Evolutionary conservation across 2,113 vertebrate genomes (phyloP).

Genomic region (Microcebus murinus): DNA sequence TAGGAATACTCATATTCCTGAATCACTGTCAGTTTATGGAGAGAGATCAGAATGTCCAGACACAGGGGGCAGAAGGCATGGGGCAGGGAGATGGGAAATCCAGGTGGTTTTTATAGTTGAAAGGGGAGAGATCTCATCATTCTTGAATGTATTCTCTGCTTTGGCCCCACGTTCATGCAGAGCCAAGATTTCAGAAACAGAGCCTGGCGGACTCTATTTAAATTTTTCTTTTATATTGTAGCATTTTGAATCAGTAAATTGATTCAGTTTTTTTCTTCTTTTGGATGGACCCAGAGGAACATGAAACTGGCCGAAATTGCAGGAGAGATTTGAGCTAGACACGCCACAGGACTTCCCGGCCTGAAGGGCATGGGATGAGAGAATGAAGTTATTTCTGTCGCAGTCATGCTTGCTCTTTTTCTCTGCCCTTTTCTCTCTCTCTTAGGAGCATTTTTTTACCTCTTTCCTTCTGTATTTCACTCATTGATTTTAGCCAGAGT

Average conservation of each 20-base stretch:
- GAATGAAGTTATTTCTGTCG: background rate
- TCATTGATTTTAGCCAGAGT: constrained; percentile 54
- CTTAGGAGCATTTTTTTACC: constrained; percentile 39
- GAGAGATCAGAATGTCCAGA: background rate
- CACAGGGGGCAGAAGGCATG: background rate
- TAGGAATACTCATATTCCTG: too few relatives aligned
- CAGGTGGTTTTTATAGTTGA: background rate
- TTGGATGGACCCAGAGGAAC: background rate
- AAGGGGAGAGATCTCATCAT: background rate
- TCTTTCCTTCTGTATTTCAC: constrained; percentile 49
- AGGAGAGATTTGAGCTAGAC: background rate
- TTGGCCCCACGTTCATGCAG: background rate
- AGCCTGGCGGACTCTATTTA: background rate
- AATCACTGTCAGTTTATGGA: background rate
- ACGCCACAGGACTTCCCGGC: constrained; percentile 26
- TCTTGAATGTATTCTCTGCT: background rate
- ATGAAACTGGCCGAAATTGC: background rate
- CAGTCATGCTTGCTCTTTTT: background rate
- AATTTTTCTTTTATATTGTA: background rate
- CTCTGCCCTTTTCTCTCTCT: constrained; percentile 52
- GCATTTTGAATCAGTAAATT: background rate
- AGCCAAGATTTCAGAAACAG: background rate
- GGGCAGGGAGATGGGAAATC: background rate
- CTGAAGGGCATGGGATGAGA: background rate
- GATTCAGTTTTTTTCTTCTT: background rate